phyloP scores from a whole-genome alignment of 1,140 invertebrate genomes.

The Coptotermes formosanus region DNA sequence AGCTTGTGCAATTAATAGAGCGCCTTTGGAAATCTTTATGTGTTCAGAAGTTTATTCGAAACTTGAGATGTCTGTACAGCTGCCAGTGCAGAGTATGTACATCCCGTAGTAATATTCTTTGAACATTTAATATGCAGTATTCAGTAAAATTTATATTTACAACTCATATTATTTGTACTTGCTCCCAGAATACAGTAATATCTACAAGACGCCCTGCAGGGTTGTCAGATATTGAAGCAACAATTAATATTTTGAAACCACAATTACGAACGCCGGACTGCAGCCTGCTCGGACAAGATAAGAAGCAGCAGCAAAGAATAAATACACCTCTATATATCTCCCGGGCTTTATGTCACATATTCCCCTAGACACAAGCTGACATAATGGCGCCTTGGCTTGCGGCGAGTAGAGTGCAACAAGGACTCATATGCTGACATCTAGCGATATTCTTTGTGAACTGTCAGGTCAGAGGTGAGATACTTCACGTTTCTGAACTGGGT shows the following conservation, averaged over 20 bases:
- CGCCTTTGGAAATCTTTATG: too few species aligned
- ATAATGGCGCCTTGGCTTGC: neutral
- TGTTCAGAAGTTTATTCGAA: too few species aligned
- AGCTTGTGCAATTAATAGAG: too few species aligned
- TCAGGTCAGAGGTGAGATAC: neutral
- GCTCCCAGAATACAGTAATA: neutral
- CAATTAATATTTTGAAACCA: neutral
- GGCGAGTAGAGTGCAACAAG: neutral
- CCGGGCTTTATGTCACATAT: neutral
- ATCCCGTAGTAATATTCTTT: too few species aligned
- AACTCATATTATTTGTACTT: neutral
- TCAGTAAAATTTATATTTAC: too few species aligned
- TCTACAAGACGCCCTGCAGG: neutral
- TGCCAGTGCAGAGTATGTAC: too few species aligned
- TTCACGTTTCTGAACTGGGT: too few species aligned
- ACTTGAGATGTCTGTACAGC: too few species aligned
- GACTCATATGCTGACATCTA: neutral
- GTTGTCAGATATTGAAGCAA: neutral
- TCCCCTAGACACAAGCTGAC: conserved; percentile 17
- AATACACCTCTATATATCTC: neutral
- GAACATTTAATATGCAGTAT: too few species aligned
- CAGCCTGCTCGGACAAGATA: conserved; percentile 9
- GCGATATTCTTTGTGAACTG: neutral
- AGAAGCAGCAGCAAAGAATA: conserved; percentile 6
- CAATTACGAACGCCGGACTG: neutral